phyloP scores from a whole-genome alignment of 2,113 vertebrate species.

The Acanthochromis polyacanthus region DNA sequence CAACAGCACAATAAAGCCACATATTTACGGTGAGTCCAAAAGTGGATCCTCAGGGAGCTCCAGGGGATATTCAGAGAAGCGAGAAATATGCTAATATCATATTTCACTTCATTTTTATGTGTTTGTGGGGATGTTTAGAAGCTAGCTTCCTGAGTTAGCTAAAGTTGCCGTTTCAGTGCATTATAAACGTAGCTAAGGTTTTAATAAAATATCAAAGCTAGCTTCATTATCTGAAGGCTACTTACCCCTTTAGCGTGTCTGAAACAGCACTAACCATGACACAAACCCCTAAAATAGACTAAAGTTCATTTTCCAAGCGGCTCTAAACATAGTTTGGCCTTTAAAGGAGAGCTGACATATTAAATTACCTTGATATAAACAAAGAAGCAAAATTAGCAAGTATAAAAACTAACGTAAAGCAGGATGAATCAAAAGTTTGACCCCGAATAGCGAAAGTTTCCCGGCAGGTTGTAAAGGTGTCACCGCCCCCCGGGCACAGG shows the following conservation, averaged over 20 bases:
- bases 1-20: background rate
- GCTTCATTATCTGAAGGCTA: background rate
- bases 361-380: background rate
- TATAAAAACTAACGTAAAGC: background rate
- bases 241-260: background rate
- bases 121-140: background rate
- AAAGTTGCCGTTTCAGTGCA: too few species aligned
- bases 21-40: slow-evolving; percentile 1
- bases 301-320: slow-evolving; percentile 37
- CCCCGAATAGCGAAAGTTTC: background rate
- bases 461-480: too few species aligned
- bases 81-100: background rate
- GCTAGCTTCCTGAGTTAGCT: too few species aligned
- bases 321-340: slow-evolving; percentile 61
- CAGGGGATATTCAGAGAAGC: too few species aligned
- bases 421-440: background rate
- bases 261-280: slow-evolving; percentile 22
- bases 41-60: background rate
- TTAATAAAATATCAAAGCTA: too few species aligned
- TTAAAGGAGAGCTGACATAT: slow-evolving; percentile 21
- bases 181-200: too few species aligned
- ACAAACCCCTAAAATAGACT: slow-evolving; percentile 46
- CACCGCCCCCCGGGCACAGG: background rate
- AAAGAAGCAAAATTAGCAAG: background rate
- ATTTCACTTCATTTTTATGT: background rate